Evolutionary conservation across 1,140 invertebrate species (phyloP), one percentile per base, ranked within the genome.

Genomic region (Kradibia gibbosae): DNA sequence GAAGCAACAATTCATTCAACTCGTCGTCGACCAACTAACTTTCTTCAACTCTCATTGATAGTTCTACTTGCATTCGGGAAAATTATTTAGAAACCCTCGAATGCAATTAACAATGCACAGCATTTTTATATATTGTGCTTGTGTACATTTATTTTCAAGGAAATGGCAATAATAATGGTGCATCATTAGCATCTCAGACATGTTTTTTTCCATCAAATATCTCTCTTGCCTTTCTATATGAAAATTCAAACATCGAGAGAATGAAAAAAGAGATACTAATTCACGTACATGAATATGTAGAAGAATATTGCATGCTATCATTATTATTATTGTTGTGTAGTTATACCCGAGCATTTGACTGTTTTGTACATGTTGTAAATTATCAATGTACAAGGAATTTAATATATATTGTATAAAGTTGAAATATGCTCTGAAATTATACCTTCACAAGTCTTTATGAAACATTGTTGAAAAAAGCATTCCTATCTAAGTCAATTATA

Each of bases 91-190:
- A 53, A 65, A 80, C 13, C 53, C 74, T 20, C 31, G 34, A 13
- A 53, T 57, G 53, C 57, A 62, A 80, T 74, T 22, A 45, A 53
- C 15, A 42, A 13, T 53, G n/a, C 22, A 20, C 22, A 39, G 7
- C 15, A 20, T 11, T 3, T 7, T n/a, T n/a, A n/a, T n/a, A n/a
- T n/a, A 25, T 67, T n/a, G 4, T 39, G 7, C n/a, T n/a, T n/a
- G 20, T 45, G 57, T 65, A 25, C 48, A 50, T 4, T 36, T n/a
- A 65, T 39, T 72, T 28, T 15, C 70, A 55, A 65, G 48, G 22
- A 80, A 71, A 74, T 65, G 78, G 78, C 71, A 67, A 57, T 42
- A 78, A 42, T 11, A 48, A 55, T 28, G 34, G n/a, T 28, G 45
- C 28, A 36, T 36, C 34, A 39, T 67, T 39, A 3, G 20, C 34